Base-by-base conservation (phyloP, 1,140 invertebrate species). In the Drosophila nebulosa region DNA sequence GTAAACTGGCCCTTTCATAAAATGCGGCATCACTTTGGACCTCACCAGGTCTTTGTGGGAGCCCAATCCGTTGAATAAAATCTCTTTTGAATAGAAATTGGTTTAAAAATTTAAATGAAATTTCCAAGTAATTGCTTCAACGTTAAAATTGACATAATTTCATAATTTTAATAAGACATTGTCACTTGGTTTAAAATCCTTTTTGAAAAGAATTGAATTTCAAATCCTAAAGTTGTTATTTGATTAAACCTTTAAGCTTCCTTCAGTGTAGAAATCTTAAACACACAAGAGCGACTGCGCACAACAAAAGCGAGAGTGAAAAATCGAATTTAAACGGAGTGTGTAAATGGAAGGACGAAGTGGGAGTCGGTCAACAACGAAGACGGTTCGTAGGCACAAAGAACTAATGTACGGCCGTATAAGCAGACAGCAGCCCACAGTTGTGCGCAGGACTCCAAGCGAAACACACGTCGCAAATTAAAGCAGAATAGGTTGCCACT, bases 371-470 rank as follows among this genome's bases (percentile, higher is more conserved):
- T 30, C 58, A 53, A 50, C 39, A 35, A 16, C 22, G n/a, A 57
- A 24, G 32, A 36, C 36, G 22, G 16, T 61, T 61, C 24, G 57
- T 52, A 64, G 27, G 18, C 26, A 59, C 35, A n/a, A 21, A 21
- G 6, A 22, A 27, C 46, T 59, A 57, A 27, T 30, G 57, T 18
- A 57, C 12, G 12, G 51, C 32, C 36, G 60, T 42, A 42, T 4
- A 58, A 69, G 64, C 59, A 61, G 57, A 62, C 32, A 69, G 59
- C 59, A 61, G 57, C 65, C 39, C 73, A 57, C 77, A 85, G 80
- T 86, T 85, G 80, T 85, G 81, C 74, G 78, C 78, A 86, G 66
- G 69, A 86, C 60, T 52, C 58, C 50, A 60, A 81, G 42, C 66
- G 65, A 85, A 70, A 70, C 52, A 80, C 81, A 85, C 74, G 66